phyloP scores from a whole-genome alignment of 2,113 vertebrate species.

The Thunnus maccoyii region DNA sequence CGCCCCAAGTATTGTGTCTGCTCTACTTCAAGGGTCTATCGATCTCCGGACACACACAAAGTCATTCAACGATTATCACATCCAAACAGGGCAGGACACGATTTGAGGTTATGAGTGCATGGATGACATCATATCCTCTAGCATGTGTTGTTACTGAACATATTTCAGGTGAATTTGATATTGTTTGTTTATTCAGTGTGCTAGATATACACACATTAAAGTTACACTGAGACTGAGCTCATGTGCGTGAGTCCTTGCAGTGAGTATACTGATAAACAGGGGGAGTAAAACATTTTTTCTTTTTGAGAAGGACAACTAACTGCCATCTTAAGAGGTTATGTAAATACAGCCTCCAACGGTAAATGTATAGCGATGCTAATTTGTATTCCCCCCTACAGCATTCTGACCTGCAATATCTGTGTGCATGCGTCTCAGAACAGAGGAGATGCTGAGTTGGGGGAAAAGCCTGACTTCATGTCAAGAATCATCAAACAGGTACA shows the following conservation, averaged over 20 bases:
- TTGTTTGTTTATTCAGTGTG: background rate
- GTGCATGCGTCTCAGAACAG: conserved; percentile 40
- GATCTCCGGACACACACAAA: conserved; percentile 48
- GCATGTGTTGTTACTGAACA: background rate
- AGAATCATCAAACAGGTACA: conserved; percentile 60
- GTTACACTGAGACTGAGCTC: background rate
- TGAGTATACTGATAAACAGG: background rate
- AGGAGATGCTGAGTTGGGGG: conserved; percentile 60
- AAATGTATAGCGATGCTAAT: conserved; percentile 51
- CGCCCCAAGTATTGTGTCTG: conserved; percentile 63
- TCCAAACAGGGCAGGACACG: conserved; percentile 23
- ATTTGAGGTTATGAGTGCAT: background rate
- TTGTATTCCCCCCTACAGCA: conserved; percentile 56
- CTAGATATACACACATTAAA: background rate
- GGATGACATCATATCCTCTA: conserved; percentile 6
- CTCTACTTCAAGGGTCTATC: conserved; percentile 61
- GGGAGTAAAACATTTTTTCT: background rate
- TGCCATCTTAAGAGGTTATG: background rate
- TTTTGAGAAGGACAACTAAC: background rate
- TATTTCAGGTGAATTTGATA: background rate
- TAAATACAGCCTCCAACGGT: conserved; percentile 25
- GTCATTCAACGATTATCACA: conserved; percentile 8
- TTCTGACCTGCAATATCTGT: conserved; percentile 34
- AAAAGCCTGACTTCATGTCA: conserved; percentile 51
- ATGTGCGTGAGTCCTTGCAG: conserved; percentile 11